These are phyloP conservation scores for Sarcophilus harrisii DNA, from an alignment of 2,797 vertebrate genomes.

Conservation along the genomic window DNA sequence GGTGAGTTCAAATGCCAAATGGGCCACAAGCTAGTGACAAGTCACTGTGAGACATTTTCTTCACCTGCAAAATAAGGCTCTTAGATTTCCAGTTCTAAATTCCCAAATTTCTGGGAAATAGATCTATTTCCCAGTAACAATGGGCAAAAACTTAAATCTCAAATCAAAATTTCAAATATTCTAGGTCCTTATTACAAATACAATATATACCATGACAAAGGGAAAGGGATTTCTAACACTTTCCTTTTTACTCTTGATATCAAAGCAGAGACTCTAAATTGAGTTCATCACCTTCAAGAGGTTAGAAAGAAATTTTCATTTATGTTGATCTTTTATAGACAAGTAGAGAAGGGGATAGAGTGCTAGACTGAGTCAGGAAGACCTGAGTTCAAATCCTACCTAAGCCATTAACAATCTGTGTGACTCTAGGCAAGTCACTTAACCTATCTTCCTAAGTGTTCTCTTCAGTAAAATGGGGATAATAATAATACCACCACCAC, in stretches of 20 bases:
- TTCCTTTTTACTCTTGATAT: not conserved
- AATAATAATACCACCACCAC: not conserved
- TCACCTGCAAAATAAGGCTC: not conserved
- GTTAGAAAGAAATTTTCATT: not conserved
- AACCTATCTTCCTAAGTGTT: not conserved
- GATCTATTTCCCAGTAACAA: not conserved
- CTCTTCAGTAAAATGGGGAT: not conserved
- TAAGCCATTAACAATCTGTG: not conserved
- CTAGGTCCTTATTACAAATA: not conserved
- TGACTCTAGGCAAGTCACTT: not conserved
- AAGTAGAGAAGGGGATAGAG: not conserved
- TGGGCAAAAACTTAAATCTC: not conserved
- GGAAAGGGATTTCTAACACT: not conserved
- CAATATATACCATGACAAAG: not conserved
- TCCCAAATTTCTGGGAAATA: not conserved
- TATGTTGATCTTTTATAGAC: not conserved
- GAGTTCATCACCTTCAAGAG: not conserved
- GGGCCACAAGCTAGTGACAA: not conserved
- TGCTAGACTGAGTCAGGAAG: not conserved
- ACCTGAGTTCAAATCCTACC: not conserved
- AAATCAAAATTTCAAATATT: not conserved
- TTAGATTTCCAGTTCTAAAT: not conserved
- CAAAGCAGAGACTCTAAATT: not conserved
- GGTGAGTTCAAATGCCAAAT: not conserved
- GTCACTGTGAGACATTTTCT: not conserved